Evolutionary conservation across 1,140 invertebrate species (phyloP), one percentile per base, ranked within the genome.

Genomic region (Holcopasites calliopsidis): DNA sequence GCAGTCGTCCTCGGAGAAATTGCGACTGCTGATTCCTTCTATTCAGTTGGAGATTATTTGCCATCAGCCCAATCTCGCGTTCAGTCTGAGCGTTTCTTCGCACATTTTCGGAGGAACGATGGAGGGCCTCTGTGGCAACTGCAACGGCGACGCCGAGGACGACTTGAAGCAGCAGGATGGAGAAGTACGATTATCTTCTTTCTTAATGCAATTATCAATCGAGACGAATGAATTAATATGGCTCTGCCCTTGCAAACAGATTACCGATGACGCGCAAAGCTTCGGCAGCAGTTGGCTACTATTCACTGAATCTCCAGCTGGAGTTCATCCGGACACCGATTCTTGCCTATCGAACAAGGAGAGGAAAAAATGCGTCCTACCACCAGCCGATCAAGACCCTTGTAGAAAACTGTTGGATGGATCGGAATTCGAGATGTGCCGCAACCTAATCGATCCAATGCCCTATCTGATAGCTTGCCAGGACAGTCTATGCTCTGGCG

Each of bases 81-180:
- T 95, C 76, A 91, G 90, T 0, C 89, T 97, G 2, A 93, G 92
- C 68, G 44, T 94, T 3, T 96, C 96, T 0, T 96, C 96, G 0
- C 93, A 94, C 55, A 91, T 94, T 26, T 97, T 96, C 87, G 93
- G 92, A 16, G 94, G 94, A 70, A 93, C 93, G 62, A 94, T 95
- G 38, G 95, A 96, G 89, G 96, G 96, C 47, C 88, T 97, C 0
- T 97, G 96, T 87, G 96, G 96, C 61, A 93, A 94, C 77, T 97
- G 96, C 86, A 95, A 96, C 78, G 92, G 92, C 13, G 92, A 95
- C 84, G 87, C 92, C 13, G 89, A 93, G 0, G 93, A 95, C 83
- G 95, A 96, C 84, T 84, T 95, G 28, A 92, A 89, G n/a, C 93
- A 92, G 70, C 90, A 90, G 11, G 89, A 93, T 50, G 93, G 93